Conservation (phyloP, 2,797 vertebrate species). For the Oceanodroma leucorhoa region DNA sequence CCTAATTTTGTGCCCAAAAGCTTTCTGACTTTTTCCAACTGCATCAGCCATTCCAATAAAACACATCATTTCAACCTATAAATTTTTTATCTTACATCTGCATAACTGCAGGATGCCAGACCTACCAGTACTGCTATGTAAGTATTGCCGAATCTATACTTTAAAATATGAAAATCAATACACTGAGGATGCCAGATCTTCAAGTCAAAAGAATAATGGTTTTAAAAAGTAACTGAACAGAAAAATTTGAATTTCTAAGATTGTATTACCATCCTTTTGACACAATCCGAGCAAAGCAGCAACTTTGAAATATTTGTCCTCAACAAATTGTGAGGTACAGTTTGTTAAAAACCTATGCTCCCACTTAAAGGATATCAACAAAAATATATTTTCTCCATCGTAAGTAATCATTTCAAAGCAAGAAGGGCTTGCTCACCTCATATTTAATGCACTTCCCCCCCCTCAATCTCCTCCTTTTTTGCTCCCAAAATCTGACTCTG, state of each 20-base stretch:
- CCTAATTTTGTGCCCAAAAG: not conserved
- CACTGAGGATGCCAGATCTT: not conserved
- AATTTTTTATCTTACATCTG: not conserved
- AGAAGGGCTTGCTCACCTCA: not conserved
- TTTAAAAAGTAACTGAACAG: not conserved
- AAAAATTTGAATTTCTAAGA: not conserved
- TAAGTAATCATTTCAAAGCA: slow-evolving; percentile 10
- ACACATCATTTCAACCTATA: not conserved
- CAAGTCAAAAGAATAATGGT: not conserved
- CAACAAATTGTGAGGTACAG: not conserved
- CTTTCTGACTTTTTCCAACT: not conserved
- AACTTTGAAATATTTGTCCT: not conserved
- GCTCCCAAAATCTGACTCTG: not conserved
- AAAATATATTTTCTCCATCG: slow-evolving; percentile 4
- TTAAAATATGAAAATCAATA: not conserved
- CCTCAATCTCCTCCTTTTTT: not conserved
- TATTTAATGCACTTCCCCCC: not conserved
- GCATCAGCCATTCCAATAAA: not conserved
- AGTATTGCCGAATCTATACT: not conserved
- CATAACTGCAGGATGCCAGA: not conserved
- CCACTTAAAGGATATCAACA: not conserved
- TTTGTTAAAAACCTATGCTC: not conserved
- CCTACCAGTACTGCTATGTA: not conserved
- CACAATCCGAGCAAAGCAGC: not conserved
- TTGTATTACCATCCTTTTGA: not conserved